Conservation (phyloP, 2,888 invertebrate genomes). For the Eudasyphora cyanicolor region DNA sequence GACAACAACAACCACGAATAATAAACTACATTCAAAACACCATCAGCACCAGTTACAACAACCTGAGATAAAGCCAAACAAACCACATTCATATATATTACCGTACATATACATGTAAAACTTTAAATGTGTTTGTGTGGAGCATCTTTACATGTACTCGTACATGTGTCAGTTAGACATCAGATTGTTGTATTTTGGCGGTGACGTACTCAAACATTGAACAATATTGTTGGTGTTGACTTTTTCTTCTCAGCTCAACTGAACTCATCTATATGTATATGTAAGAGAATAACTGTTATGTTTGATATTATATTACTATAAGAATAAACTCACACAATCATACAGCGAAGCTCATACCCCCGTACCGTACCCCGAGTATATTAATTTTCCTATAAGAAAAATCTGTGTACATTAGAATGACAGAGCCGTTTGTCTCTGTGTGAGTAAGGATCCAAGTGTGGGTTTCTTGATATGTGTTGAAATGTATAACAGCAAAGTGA, state of each 20-base stretch:
- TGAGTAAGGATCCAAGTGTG: background rate
- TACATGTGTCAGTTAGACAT: background rate
- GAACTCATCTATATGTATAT: slow-evolving; percentile 34
- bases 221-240: slow-evolving; percentile 26
- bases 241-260: slow-evolving; percentile 25
- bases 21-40: background rate
- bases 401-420: slow-evolving; percentile 44
- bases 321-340: background rate
- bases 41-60: background rate
- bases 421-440: background rate
- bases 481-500: background rate
- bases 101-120: background rate
- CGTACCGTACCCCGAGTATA: background rate
- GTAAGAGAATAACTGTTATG: slow-evolving; percentile 25
- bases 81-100: background rate
- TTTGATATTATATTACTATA: slow-evolving; percentile 42
- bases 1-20: background rate
- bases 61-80: background rate
- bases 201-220: slow-evolving; percentile 5
- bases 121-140: background rate
- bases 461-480: background rate
- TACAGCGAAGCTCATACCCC: background rate
- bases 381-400: slow-evolving; percentile 15
- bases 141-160: background rate
- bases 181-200: background rate